phyloP scores from a whole-genome alignment of 2,113 vertebrate genomes.

The Ictalurus punctatus region DNA sequence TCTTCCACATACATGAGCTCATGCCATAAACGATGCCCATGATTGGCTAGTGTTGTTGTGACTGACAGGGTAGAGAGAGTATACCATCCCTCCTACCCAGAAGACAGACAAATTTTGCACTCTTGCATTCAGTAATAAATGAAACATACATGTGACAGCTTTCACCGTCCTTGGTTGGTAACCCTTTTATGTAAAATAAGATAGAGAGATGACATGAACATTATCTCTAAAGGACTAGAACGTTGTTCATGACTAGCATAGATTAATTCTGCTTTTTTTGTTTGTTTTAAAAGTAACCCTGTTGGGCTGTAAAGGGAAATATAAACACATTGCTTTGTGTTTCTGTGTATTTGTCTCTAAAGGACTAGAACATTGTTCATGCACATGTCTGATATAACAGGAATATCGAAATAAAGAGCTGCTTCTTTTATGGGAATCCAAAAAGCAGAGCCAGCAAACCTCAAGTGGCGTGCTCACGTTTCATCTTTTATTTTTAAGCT shows the following conservation, averaged over 20 bases:
- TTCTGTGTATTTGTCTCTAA: background rate
- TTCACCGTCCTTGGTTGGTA: background rate
- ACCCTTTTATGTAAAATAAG: background rate
- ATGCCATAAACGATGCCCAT: background rate
- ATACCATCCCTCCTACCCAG: background rate
- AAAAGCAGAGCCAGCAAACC: constrained; percentile 24
- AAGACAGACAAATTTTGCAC: background rate
- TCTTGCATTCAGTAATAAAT: background rate
- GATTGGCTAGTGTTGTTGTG: background rate
- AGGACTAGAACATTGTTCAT: background rate
- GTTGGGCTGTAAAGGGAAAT: background rate
- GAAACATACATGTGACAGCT: background rate
- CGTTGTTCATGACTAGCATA: background rate
- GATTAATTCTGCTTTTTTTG: background rate
- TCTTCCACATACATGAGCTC: background rate
- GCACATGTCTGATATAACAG: background rate
- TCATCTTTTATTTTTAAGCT: constrained; percentile 37
- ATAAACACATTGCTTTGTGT: background rate
- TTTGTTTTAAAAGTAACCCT: background rate
- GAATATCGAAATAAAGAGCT: background rate
- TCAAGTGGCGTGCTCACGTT: background rate
- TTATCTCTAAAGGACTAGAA: background rate
- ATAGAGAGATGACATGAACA: background rate
- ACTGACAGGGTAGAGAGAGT: background rate
- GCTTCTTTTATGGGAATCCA: constrained; percentile 34